Evolutionary conservation across 1,140 invertebrate genomes (phyloP).

Genomic region (Ladona fulva): DNA sequence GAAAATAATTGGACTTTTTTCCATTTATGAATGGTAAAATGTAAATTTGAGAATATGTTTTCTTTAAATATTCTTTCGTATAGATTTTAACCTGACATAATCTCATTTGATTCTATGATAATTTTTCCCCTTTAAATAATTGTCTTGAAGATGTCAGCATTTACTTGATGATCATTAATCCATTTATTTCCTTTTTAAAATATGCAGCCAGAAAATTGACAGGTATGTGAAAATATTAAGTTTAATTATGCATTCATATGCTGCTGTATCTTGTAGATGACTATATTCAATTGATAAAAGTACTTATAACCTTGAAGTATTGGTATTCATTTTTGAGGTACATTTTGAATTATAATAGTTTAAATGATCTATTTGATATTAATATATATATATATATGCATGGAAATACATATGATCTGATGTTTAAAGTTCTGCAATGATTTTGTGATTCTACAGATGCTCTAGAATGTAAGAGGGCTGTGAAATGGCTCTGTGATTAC

Average conservation of each 20-base stretch:
- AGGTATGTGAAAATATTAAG: conserved; percentile 28
- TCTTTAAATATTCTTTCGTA: too few species aligned
- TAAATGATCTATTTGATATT: neutral
- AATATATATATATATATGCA: conserved; percentile 15
- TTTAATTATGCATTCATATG: too few species aligned
- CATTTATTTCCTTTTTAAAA: conserved; percentile 19
- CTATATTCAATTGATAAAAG: too few species aligned
- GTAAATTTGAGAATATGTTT: too few species aligned
- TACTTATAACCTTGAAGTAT: neutral
- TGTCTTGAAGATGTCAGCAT: too few species aligned
- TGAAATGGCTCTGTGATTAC: conserved; percentile 97
- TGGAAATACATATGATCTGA: conserved; percentile 11
- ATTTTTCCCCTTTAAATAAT: too few species aligned
- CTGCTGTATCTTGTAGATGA: too few species aligned
- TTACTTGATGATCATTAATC: conserved; percentile 17
- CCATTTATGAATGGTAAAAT: too few species aligned
- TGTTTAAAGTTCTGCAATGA: neutral
- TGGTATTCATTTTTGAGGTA: neutral
- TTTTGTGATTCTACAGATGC: conserved; percentile 48
- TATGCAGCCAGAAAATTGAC: conserved; percentile 38
- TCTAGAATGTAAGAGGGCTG: conserved; percentile 81
- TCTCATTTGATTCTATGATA: too few species aligned
- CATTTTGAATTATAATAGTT: neutral
- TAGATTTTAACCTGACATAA: too few species aligned
- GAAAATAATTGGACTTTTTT: too few species aligned